These are phyloP conservation scores for Standfussiana lucernea DNA, from an alignment of 2,888 invertebrate species.

Conservation along the genomic window DNA sequence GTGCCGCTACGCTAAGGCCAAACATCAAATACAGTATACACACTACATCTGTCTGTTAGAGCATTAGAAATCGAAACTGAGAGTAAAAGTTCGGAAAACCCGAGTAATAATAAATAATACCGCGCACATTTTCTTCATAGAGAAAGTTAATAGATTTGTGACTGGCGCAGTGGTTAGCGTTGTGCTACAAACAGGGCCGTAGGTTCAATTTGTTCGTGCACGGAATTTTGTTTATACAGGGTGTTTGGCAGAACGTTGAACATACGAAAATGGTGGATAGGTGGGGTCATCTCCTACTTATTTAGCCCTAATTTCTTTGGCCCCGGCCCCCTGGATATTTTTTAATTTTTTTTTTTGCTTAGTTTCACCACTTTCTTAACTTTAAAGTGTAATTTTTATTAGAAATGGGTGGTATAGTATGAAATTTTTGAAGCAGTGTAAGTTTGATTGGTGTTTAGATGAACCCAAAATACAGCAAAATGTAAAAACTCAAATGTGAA, in stretches of 20 bases:
- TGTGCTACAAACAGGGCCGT: too few species aligned
- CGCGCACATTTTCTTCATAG: background rate
- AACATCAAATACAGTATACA: background rate
- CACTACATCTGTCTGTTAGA: background rate
- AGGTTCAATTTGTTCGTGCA: background rate
- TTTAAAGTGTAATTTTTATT: too few species aligned
- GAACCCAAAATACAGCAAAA: background rate
- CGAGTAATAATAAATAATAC: background rate
- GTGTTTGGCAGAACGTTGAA: too few species aligned
- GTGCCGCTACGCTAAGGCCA: background rate
- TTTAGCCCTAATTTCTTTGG: too few species aligned
- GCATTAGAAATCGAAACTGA: conserved; percentile 6
- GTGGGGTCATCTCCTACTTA: too few species aligned
- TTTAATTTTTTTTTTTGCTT: too few species aligned
- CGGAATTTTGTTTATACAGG: too few species aligned
- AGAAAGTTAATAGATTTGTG: conserved; percentile 1
- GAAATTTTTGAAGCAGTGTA: background rate
- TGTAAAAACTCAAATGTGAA: background rate
- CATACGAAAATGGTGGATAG: too few species aligned
- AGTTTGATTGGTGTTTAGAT: background rate
- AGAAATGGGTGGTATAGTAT: too few species aligned
- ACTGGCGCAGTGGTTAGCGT: too few species aligned
- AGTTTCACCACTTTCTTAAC: too few species aligned
- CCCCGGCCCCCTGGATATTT: too few species aligned
- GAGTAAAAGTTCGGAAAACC: conserved; percentile 13